Evolutionary conservation across 2,888 invertebrate species (phyloP), one percentile per base, ranked within the genome.

Genomic region (Horisme vitalbata): DNA sequence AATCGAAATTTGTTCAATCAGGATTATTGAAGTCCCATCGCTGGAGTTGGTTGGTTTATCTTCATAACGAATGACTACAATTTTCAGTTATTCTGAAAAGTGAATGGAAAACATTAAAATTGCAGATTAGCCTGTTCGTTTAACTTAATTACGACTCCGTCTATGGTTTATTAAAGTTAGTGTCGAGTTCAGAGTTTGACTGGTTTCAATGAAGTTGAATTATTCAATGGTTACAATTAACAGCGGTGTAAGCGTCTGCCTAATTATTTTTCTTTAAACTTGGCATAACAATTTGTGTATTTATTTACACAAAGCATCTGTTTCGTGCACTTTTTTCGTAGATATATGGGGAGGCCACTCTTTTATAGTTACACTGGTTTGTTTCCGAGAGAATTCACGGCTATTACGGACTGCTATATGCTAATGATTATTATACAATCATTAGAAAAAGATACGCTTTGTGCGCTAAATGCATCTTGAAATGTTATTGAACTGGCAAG

Each of bases 61-160:
- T 64, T 63, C 55, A 44, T 59, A 61, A 67, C 55, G 61, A 69
- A 65, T 61, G 56, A 45, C 36, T 51, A 50, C 15, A 28, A 41
- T 47, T 53, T 55, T 30, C 33, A 24, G 23, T 51, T 45, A 28
- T 52, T 55, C 32, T 49, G 48, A 48, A 41, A 45, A 45, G 51
- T 53, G 43, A 50, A 45, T 46, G 52, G 31, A 43, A 43, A 46
- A 48, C 41, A 54, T 52, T 52, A 37, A 52, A 61, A 59, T 59
- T 53, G 65, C 58, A 63, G 55, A 62, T 58, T 56, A 54, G 52
- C 63, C 45, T 57, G 51, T 56, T 44, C 50, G 13, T 9, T 57
- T 46, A 51, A 55, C 54, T 53, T 24, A 50, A 56, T 65, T 45
- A 51, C 36, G 39, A 58, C 18, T 26, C 3, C 47, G 41, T 36